phyloP scores from a whole-genome alignment of 2,888 invertebrate species.

The Itoplectis maculator region DNA sequence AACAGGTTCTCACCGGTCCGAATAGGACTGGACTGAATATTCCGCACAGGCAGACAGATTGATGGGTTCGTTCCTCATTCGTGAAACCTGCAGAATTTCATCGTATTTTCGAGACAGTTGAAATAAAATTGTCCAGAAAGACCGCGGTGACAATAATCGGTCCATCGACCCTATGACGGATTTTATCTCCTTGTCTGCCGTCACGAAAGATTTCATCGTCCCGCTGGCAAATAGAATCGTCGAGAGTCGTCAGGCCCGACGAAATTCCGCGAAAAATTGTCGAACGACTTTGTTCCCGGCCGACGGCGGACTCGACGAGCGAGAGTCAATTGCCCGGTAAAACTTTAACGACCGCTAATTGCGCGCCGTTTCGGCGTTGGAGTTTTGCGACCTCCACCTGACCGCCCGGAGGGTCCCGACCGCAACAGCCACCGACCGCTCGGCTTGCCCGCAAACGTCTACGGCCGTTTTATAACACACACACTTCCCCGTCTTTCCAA shows the following conservation, averaged over 20 bases:
- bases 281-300: slow-evolving; percentile 27
- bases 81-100: background rate
- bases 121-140: too few relatives aligned
- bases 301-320: slow-evolving; percentile 25
- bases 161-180: too few relatives aligned
- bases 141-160: too few relatives aligned
- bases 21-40: background rate
- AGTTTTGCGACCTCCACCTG: slow-evolving; percentile 52
- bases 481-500: slow-evolving; percentile 24
- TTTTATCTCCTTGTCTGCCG: background rate
- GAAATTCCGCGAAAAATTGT: slow-evolving; percentile 51
- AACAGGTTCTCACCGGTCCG: background rate
- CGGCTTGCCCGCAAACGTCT: slow-evolving; percentile 31
- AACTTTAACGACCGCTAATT: slow-evolving; percentile 68
- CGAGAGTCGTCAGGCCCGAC: background rate
- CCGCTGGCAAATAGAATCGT: background rate
- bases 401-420: slow-evolving; percentile 30
- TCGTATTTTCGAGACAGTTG: too few relatives aligned
- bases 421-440: slow-evolving; percentile 36
- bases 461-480: slow-evolving; percentile 29
- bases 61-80: too few relatives aligned
- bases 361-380: slow-evolving; percentile 56
- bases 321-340: slow-evolving; percentile 63
- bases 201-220: background rate
- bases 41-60: too few relatives aligned